Base-by-base conservation (phyloP, 2,797 vertebrate genomes). In the Enteromius anoplus region DNA sequence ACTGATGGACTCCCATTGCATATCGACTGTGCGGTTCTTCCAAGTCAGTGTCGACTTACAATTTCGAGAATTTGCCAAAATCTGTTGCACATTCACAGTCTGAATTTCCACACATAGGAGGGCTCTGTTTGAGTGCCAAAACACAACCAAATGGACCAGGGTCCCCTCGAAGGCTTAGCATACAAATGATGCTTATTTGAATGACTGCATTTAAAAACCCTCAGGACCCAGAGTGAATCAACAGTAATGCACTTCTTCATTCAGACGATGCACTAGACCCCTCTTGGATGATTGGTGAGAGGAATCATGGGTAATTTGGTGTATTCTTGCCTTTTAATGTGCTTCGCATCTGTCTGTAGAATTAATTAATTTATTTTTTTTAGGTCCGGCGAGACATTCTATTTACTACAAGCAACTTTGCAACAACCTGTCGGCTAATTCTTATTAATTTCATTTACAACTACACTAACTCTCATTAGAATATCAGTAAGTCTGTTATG, bases 101-200 rank as follows among this genome's bases (percentile, higher is more conserved):
- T 45, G 64, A 55, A 75, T 23, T 53, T 42, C 26, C 77, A 77
- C 64, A 89, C 90, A 85, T 85, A 85, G 87, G 78, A 84, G 47
- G 2, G 55, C 83, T 84, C 83, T 87, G 85, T 88, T 89, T 82
- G 72, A 71, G 51, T 75, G 83, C 78, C 84, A 89, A 77, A 84
- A 80, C 49, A 84, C 64, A 78, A 66, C 81, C 69, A 86, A 85
- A 84, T 77, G 42, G 21, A 85, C 29, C 82, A 84, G 81, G 53
- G 81, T 70, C 88, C 78, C 58, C 32, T 60, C 45, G 58, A 84
- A 87, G 88, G 75, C 82, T 90, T 88, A 92, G 91, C 88, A 92
- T 91, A 91, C 88, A 92, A 92, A 93, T 91, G 87, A 86, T 84
- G 85, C 86, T 88, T 87, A 83, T 88, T 88, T 91, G 89, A 91